phyloP scores from a whole-genome alignment of 2,113 vertebrate species.

The Onychostruthus taczanowskii region DNA sequence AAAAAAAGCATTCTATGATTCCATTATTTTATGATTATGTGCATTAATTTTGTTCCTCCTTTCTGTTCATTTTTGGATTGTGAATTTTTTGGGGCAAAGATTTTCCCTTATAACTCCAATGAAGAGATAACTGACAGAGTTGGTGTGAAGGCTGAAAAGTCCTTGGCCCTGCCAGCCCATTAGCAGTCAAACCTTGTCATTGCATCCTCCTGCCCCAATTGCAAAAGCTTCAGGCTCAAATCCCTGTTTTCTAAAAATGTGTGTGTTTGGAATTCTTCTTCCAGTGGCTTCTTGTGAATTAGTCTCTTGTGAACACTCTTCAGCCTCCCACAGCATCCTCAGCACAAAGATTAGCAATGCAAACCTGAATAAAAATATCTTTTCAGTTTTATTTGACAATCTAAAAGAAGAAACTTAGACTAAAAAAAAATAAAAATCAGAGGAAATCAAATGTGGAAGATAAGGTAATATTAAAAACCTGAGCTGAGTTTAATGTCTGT shows the following conservation, averaged over 20 bases:
- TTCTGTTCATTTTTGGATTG: neutral
- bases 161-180: neutral
- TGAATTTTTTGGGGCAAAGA: neutral
- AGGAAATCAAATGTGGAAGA: neutral
- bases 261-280: neutral
- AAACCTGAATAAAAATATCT: neutral
- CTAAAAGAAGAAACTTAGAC: neutral
- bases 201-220: neutral
- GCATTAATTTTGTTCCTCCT: neutral
- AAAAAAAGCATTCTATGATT: neutral
- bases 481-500: neutral
- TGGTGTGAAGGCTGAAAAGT: neutral
- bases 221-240: neutral
- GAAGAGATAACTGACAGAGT: neutral
- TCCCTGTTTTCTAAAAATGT: rapidly evolving
- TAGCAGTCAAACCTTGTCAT: neutral
- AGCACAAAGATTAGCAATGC: neutral
- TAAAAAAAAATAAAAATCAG: neutral
- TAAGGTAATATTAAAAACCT: neutral
- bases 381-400: neutral
- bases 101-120: neutral
- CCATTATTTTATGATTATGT: too few species aligned
- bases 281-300: neutral
- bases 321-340: neutral
- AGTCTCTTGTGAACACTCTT: neutral